These are phyloP conservation scores for Eristalinus sepulchralis DNA, from an alignment of 2,888 invertebrate species.

Conservation along the genomic window DNA sequence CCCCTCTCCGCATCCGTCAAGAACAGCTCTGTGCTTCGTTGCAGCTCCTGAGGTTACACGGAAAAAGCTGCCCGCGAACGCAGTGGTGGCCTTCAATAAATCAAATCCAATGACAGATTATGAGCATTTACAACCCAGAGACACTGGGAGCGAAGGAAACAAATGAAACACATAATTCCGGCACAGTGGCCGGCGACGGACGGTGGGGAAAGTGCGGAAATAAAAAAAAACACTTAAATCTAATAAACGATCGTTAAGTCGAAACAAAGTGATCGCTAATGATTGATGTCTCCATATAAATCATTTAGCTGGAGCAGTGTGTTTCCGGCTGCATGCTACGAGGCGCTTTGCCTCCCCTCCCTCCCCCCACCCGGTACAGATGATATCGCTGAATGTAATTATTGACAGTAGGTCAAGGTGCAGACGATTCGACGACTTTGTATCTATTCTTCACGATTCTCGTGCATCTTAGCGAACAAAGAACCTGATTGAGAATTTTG, in stretches of 20 bases:
- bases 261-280: slow-evolving; percentile 54
- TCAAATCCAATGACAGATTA: slow-evolving; percentile 52
- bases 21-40: background rate
- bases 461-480: background rate
- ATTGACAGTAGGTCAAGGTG: slow-evolving; percentile 35
- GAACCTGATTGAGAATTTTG: background rate
- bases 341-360: too few species aligned
- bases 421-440: background rate
- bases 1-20: background rate
- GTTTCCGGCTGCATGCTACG: background rate
- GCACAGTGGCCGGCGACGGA: background rate
- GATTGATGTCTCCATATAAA: slow-evolving; percentile 62
- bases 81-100: slow-evolving; percentile 37
- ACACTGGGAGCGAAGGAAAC: background rate
- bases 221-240: slow-evolving; percentile 49
- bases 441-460: background rate
- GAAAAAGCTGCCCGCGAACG: background rate
- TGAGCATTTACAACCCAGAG: slow-evolving; percentile 23
- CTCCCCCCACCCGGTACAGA: slow-evolving; percentile 13
- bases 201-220: background rate
- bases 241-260: slow-evolving; percentile 49
- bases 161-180: background rate
- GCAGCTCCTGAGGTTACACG: slow-evolving; percentile 45
- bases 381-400: slow-evolving; percentile 47
- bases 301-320: slow-evolving; percentile 24